Evolutionary conservation across 2,797 vertebrate genomes (phyloP), one percentile per base, ranked within the genome.

Genomic region (Esox lucius): DNA sequence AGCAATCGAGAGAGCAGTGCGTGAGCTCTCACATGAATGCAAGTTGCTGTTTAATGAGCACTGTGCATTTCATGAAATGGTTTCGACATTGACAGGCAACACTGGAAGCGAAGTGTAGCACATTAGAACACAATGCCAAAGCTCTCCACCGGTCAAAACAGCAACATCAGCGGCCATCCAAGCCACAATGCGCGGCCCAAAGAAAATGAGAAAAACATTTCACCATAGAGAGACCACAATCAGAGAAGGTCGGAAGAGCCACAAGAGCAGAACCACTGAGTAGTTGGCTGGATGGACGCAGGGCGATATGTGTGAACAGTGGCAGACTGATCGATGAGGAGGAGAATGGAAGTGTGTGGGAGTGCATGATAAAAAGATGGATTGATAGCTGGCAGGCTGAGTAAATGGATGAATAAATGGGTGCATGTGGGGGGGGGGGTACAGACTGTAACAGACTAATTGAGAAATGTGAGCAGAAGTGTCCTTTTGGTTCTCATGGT

Each of bases 61-160:
- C 89, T 90, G 76, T 75, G 78, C 88, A 88, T 87, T 88, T 90
- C 75, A n/a, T 72, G 71, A 89, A 79, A 86, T 87, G 39, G 86
- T 84, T 91, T 87, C 71, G 81, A 88, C 90, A 90, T 90, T 90
- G 90, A 92, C 87, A 64, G 85, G 84, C 82, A 90, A 90, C 84
- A 90, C 42, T 87, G 89, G 39, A 90, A 88, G 88, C 90, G 90
- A 89, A 91, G n/a, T 31, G 68, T 86, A 79, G 88, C 88, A 88
- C 83, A 87, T 91, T 82, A 79, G 68, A 69, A 85, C 83, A 91
- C 90, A 92, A 91, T 91, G 87, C 85, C 90, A 90, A 90, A 90
- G 75, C 89, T 91, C 91, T 92, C 91, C 88, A 90, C 85, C 70
- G 66, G 82, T 89, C 83, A 86, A 87, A 84, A 89, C 86, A 78